Base-by-base conservation (phyloP, 2,888 invertebrate species). In the Girardia tigrina region DNA sequence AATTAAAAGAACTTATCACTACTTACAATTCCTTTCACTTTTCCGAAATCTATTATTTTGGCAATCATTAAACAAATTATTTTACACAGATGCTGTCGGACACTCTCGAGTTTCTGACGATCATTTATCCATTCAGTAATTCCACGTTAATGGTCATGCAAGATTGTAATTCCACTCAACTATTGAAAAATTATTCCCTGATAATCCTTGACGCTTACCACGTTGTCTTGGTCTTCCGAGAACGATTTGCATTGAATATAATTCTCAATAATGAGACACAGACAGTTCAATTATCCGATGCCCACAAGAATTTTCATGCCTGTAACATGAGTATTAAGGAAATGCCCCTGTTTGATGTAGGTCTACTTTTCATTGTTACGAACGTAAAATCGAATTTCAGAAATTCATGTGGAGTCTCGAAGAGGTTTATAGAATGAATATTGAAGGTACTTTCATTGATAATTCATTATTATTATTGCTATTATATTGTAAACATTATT, bases 361-460 rank as follows among this genome's bases (percentile, higher is more conserved):
- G n/a, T 56, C n/a, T 56, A 20, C 23, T 20, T 8, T 12, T 56
- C 4, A 2, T 2, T 12, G 23, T 56, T 56, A 20, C 8, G n/a
- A 20, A 4, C 56, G 36, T 16, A 12, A 36, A 36, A 12, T 36
- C 23, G n/a, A 6, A 12, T 12, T 56, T 56, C 4, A 56, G 56
- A 56, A 56, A n/a, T 56, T 56, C 56, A 56, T 56, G 56, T 56
- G 56, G 56, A 56, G 56, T 56, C 23, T 56, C n/a, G 56, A 56
- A 56, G 56, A 56, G 23, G 56, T 23, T 23, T 56, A 56, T n/a
- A n/a, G 56, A 56, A 16, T 56, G 4, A 56, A 56, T 56, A 56
- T 56, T 56, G 56, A 56, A 56, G 56, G 56, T 56, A n/a, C n/a
- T n/a, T n/a, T n/a, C n/a, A n/a, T n/a, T n/a, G n/a, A n/a, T n/a